Conservation (phyloP, 2,888 invertebrate species). For the Dinocampus coccinellae region DNA sequence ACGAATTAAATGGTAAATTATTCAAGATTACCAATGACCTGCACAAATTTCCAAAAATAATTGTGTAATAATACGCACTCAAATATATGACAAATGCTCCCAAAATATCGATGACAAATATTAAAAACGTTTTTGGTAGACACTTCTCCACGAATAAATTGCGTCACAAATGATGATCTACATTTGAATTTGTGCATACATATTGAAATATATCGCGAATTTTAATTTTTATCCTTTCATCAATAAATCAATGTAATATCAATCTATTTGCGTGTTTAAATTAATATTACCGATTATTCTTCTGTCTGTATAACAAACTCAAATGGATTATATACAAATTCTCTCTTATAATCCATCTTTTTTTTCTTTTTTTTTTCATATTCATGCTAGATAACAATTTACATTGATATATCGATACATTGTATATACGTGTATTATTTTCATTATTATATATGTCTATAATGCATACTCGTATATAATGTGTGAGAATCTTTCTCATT, state of each 20-base stretch:
- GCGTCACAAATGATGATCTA: slow-evolving; percentile 1
- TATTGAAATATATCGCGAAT: not conserved
- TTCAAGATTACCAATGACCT: not conserved
- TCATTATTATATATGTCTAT: no score
- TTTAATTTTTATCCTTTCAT: no score
- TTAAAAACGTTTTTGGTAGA: slow-evolving; percentile 1
- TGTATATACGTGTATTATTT: no score
- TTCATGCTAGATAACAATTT: not conserved
- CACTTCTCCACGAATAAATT: not conserved
- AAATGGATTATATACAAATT: not conserved
- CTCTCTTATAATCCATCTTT: not conserved
- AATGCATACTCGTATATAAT: no score
- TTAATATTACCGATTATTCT: no score
- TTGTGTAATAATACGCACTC: not conserved
- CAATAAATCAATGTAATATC: no score
- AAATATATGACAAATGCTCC: not conserved
- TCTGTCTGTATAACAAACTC: not conserved
- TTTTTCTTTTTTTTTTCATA: not conserved
- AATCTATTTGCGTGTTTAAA: no score
- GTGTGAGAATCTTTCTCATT: not conserved
- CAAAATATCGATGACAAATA: slow-evolving; percentile 7
- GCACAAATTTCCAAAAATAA: slow-evolving; percentile 9
- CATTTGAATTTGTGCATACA: not conserved
- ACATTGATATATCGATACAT: not conserved
- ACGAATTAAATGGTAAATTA: not conserved